Evolutionary conservation across 2,797 vertebrate species (phyloP), one percentile per base, ranked within the genome.

Genomic region (Rhodeus uyekii): DNA sequence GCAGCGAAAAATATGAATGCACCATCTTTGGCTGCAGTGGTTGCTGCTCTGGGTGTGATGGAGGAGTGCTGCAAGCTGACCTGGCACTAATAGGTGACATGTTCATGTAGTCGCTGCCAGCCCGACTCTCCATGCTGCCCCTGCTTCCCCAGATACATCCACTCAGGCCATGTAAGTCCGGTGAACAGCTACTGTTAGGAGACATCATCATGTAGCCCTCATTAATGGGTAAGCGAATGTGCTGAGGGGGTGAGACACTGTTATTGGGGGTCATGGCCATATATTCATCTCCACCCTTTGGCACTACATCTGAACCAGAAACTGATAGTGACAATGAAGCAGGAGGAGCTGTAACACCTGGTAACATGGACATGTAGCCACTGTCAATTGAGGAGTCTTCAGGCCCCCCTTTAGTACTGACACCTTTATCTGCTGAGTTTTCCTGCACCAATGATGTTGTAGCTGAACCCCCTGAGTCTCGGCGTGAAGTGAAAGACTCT

Each of bases 181-280:
- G 93, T 48, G 95, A 94, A 85, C 93, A 94, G 90, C 94, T 95
- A 85, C 93, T 90, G 4, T 93, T 90, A 2, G 95, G 94, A 2
- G 93, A 96, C 95, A 96, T 97, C 87, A 95, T 90, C 93, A 96
- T 93, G 84, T 96, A 97, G 34, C 95, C 94, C 65, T 95, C 93
- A 0, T 90, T 83, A 80, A 84, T 90, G 8, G 93, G 91, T 83
- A 89, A 90, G 2, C 79, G 89, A 75, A 94, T 93, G 85, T 93
- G 93, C 85, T 92, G 94, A 32, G 95, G 94, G 0, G 95, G 95
- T 0, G 95, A 96, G 78, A 94, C 90, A 5, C 94, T 96, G 86
- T 86, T 95, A 86, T 92, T 91, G 8, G 93, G 94, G 1, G 90
- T 94, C 95, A 95, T 96, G 69, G 95, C 92, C 93, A 96, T 92